Evolutionary conservation across 2,113 vertebrate genomes (phyloP).

Genomic region (Coregonus clupeaformis): DNA sequence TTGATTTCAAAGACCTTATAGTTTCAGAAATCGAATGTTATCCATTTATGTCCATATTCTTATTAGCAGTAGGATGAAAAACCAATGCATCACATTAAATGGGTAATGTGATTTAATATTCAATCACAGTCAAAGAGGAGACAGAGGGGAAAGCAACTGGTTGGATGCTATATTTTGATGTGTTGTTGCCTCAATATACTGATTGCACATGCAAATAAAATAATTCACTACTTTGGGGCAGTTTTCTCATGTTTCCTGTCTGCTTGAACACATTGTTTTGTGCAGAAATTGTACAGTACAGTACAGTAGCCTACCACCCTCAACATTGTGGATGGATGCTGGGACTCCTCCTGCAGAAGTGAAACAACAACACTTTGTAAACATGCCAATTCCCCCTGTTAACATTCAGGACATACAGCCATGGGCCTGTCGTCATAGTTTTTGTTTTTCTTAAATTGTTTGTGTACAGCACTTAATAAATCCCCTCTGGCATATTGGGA

Average conservation of each 20-base stretch:
- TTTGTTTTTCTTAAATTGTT: background rate
- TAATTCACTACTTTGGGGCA: conserved; percentile 44
- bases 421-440: background rate
- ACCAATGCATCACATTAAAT: background rate
- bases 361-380: conserved; percentile 1
- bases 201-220: conserved; percentile 47
- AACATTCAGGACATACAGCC: conserved; percentile 19
- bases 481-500: background rate
- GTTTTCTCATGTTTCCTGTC: conserved; percentile 17
- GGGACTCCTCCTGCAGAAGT: conserved; percentile 39
- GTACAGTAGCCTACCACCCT: too few relatives aligned
- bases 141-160: background rate
- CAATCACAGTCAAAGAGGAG: conserved; percentile 3
- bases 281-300: conserved; percentile 19
- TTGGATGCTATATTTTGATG: conserved; percentile 48
- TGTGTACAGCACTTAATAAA: background rate
- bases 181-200: conserved; percentile 45
- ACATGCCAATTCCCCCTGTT: background rate
- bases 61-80: too few relatives aligned
- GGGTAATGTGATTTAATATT: background rate
- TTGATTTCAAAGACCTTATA: too few relatives aligned
- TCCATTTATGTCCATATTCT: too few relatives aligned
- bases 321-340: background rate
- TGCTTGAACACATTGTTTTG: conserved; percentile 39
- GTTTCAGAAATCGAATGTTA: too few relatives aligned